Evolutionary conservation across 2,113 vertebrate genomes (phyloP).

Genomic region (Alectura lathami): DNA sequence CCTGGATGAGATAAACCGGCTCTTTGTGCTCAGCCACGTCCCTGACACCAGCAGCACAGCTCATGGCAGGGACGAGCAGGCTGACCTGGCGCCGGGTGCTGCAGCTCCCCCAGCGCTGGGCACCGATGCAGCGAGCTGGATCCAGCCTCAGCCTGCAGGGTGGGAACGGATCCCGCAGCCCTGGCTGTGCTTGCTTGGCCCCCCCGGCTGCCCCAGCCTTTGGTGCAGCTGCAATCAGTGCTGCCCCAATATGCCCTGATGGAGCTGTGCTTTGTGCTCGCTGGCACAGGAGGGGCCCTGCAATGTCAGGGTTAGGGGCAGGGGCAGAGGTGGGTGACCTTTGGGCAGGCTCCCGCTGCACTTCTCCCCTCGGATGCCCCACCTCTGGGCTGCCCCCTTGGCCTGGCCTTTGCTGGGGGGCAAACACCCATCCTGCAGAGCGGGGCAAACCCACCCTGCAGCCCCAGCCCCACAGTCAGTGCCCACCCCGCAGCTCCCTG

Average conservation of each 20-base stretch:
- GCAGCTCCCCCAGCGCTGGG: not conserved
- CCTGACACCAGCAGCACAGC: fast-evolving
- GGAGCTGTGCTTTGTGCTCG: not conserved
- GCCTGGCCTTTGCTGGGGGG: not conserved
- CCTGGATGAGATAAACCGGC: not conserved
- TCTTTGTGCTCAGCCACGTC: fast-evolving
- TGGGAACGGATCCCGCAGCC: not conserved
- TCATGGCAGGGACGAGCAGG: not conserved
- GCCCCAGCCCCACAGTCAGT: no score
- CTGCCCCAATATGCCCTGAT: not conserved
- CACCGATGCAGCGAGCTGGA: not conserved
- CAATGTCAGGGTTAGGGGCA: no score
- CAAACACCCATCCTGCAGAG: no score
- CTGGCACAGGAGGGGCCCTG: not conserved
- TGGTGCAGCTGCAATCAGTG: not conserved
- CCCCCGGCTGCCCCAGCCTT: not conserved
- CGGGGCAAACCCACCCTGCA: not conserved
- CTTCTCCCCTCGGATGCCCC: not conserved
- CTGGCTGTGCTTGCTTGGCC: not conserved
- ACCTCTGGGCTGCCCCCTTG: not conserved
- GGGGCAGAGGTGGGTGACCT: fast-evolving
- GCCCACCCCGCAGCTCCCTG: no score
- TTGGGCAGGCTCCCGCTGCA: not conserved
- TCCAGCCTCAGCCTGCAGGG: fast-evolving
- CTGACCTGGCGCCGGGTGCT: not conserved